Base-by-base conservation (phyloP, 2,888 invertebrate genomes). In the Eupithecia inturbata region DNA sequence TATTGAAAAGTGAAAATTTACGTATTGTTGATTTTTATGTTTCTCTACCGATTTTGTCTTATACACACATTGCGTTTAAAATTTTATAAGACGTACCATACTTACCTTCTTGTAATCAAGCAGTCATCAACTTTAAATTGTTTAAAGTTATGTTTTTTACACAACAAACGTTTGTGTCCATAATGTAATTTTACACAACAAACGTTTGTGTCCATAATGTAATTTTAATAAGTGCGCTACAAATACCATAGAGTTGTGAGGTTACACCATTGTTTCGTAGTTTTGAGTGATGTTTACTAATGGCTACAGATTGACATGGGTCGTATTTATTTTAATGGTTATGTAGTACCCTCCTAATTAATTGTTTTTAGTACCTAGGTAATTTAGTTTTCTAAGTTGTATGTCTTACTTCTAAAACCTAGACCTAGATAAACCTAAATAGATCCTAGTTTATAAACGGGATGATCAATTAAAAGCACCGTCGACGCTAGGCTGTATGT, bases 231-330 rank as follows among this genome's bases (percentile, higher is more conserved):
- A 79, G 78, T 79, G 77, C 78, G 75, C 79, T 78, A 77, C 76
- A 73, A 75, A 78, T 77, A 76, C 74, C 72, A 68, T 74, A 71
- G 72, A 74, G 71, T 74, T n/a, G 82, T 85, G 84, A 89, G 87
- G 89, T 90, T 89, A 89, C 84, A 88, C 91, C 85, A 90, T 92
- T 92, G 91, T 92, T 90, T 86, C 76, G 82, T 78, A 80, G 82
- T 82, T 87, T 88, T 91, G 92, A 92, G 84, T 89, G 89, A 91
- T 89, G 90, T 79, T 71, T 80, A 78, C 83, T 90, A 90, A 91
- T 89, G 89, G 84, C 84, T 77, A 76, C 75, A 85, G 85, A 88
- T 91, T 87, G 88, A 87, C 85, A 83, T 82, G 77, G 82, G 87
- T 89, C 85, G 82, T 57, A 57, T 86, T 87, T 85, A 81, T 78